Evolutionary conservation across 2,888 invertebrate species (phyloP).

Genomic region (Neoscelio sp.): DNA sequence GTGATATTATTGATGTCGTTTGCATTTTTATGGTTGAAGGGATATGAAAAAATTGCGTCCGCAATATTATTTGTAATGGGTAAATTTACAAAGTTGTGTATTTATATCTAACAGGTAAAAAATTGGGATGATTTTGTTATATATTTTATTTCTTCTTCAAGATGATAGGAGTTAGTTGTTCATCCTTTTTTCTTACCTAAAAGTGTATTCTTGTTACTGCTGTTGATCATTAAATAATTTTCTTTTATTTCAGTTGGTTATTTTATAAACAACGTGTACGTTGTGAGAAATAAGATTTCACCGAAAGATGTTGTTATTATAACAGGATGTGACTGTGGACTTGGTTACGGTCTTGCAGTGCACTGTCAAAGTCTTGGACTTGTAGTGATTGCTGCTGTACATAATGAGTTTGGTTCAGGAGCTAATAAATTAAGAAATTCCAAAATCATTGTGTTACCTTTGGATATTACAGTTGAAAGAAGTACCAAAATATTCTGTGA

Average conservation of each 20-base stretch:
- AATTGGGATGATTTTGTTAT: too few relatives aligned
- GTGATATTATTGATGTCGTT: neutral
- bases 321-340: constrained; percentile 94
- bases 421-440: constrained; percentile 84
- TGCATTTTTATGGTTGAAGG: constrained; percentile 2
- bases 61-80: neutral
- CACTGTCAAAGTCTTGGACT: constrained; percentile 85
- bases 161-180: too few relatives aligned
- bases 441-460: constrained; percentile 84
- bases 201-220: too few relatives aligned
- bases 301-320: constrained; percentile 83
- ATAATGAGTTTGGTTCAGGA: constrained; percentile 86
- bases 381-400: constrained; percentile 91
- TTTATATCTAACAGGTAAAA: too few relatives aligned
- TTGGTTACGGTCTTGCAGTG: constrained; percentile 90
- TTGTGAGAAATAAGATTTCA: constrained; percentile 9
- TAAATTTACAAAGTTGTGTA: neutral
- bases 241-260: too few relatives aligned
- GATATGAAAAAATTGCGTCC: neutral
- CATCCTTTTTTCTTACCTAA: too few relatives aligned
- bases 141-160: too few relatives aligned
- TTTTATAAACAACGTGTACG: too few relatives aligned
- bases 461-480: constrained; percentile 88
- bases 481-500: constrained; percentile 85
- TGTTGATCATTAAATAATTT: too few relatives aligned